Evolutionary conservation across 1,140 invertebrate genomes (phyloP), one percentile per base, ranked within the genome.

Genomic region (Tetragonula clypearis): DNA sequence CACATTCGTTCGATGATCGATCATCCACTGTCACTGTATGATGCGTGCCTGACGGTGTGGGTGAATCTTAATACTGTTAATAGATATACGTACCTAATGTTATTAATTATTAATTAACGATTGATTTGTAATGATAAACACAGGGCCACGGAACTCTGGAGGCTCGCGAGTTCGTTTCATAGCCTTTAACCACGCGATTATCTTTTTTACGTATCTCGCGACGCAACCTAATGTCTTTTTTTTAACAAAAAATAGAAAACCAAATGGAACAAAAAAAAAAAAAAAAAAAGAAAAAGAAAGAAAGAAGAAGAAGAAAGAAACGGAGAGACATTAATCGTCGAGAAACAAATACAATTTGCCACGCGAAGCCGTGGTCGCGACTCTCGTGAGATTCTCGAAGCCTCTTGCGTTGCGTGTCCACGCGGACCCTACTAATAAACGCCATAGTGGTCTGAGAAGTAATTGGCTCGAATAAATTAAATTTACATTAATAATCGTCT

Each of bases 81-180:
- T 92, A 93, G 92, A 93, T 90, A 91, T 92, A 93, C 90, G 90
- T 93, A 93, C 88, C 86, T 92, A 92, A 93, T 91, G 91, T 92
- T 93, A 90, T 91, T 90, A 90, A 92, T 90, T 90, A 88, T 85
- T 91, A 90, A 80, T 90, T 90, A 90, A 90, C 73, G 79, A 77
- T 81, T 91, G 83, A 92, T 92, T 92, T 92, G 82, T 93, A 91
- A 91, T 90, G 89, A 30, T 17, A 56, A 35, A 75, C 53, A 75
- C 53, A 30, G 41, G 69, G 71, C 65, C 35, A 85, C 53, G 60
- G 69, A 86, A 82, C 81, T 87, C 84, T 86, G 82, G 87, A 86
- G 84, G 80, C 85, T 88, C 80, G 84, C 68, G 66, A 89, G 83
- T 91, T 80, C 3, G 56, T 74, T 74, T 35, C 35, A 55, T n/a